Percentiles rank a stretch among this genome's conserved stretches.
These are phyloP conservation scores for Amiota mariae DNA, from an alignment of 2,888 invertebrate species.

Conservation along the genomic window DNA sequence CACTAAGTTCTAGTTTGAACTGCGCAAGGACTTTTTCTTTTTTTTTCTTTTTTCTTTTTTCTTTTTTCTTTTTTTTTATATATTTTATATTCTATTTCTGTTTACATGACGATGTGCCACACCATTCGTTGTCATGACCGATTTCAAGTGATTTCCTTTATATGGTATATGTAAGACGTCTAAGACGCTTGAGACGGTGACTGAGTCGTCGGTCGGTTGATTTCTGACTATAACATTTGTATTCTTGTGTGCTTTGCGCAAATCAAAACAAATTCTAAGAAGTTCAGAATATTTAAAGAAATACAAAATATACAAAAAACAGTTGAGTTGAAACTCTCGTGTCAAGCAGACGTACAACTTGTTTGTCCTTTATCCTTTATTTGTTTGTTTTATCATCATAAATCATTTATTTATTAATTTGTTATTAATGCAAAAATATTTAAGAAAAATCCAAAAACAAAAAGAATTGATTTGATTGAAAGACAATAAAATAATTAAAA, in stretches of 20 bases:
- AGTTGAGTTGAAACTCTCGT: conserved; percentile 70
- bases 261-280: conserved; percentile 69
- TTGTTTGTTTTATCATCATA: too few species aligned
- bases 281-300: conserved; percentile 66
- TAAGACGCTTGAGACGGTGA: background rate
- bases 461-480: too few species aligned
- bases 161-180: background rate
- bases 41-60: too few species aligned
- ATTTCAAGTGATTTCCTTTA: too few species aligned
- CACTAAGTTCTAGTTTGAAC: conserved; percentile 52
- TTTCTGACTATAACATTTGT: background rate
- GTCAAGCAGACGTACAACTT: conserved; percentile 47
- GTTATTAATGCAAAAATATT: too few species aligned
- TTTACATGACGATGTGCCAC: conserved; percentile 44
- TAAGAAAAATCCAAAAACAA: background rate
- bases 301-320: conserved; percentile 62
- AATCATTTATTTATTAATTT: too few species aligned
- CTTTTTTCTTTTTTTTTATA: too few species aligned
- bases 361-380: background rate
- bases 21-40: conserved; percentile 70
- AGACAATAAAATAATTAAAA: background rate
- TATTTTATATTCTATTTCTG: conserved; percentile 6
- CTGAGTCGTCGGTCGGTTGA: background rate
- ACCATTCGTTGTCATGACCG: background rate
- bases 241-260: conserved; percentile 21